Evolutionary conservation across 2,888 invertebrate species (phyloP).

Genomic region (Adelognathus sp.): DNA sequence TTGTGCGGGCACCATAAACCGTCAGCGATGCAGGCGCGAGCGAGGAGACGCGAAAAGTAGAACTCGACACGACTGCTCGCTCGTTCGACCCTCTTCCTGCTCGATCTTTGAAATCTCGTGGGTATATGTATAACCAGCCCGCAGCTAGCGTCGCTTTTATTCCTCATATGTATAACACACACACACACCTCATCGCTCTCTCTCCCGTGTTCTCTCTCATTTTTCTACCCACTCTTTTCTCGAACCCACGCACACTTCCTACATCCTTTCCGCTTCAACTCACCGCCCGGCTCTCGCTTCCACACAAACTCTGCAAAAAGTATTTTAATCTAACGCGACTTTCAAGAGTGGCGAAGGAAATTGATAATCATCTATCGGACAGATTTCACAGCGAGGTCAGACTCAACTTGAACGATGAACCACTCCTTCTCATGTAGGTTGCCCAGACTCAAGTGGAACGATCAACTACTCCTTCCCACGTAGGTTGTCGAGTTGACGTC

Average conservation of each 20-base stretch:
- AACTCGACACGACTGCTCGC: not conserved
- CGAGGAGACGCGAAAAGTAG: not conserved
- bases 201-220: not conserved
- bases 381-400: conserved; percentile 23
- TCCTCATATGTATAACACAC: no score
- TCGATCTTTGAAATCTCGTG: not conserved
- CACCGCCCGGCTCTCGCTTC: not conserved
- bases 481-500: no score
- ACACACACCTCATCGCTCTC: no score
- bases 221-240: not conserved
- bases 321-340: conserved; percentile 25
- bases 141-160: not conserved
- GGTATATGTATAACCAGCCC: not conserved
- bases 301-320: conserved; percentile 7
- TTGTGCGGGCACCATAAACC: no score
- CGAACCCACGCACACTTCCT: not conserved
- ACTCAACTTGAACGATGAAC: conserved; percentile 35
- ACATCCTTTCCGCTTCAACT: not conserved
- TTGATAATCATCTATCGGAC: conserved; percentile 41
- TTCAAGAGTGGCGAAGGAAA: not conserved
- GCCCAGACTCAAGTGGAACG: not conserved
- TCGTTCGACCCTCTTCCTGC: not conserved
- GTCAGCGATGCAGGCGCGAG: not conserved
- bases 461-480: no score
- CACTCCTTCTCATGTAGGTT: not conserved